Percentiles rank a stretch among this genome's conserved stretches.
Conservation (phyloP, 2,888 invertebrate species). For the Watsonalla cultraria region DNA sequence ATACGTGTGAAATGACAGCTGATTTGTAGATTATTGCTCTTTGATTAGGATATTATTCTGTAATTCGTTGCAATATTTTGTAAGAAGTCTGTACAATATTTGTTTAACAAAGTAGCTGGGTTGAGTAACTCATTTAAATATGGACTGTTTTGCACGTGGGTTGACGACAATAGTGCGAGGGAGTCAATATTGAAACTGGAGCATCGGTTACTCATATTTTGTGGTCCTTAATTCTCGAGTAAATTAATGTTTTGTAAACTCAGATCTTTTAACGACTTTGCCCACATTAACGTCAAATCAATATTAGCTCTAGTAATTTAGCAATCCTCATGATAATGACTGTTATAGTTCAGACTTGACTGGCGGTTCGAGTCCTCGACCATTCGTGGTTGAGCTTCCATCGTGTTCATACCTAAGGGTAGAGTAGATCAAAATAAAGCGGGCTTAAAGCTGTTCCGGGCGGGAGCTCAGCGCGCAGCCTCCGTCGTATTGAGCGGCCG, state of each 20-base stretch:
- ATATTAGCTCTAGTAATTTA: conserved; percentile 17
- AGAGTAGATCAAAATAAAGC: conserved; percentile 20
- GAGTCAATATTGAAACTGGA: not conserved
- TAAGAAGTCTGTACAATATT: too few relatives aligned
- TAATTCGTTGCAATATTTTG: too few relatives aligned
- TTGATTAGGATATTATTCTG: too few relatives aligned
- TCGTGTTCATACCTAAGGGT: conserved; percentile 10
- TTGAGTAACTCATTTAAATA: not conserved
- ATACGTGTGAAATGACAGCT: too few relatives aligned
- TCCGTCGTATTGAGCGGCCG: conserved; percentile 64
- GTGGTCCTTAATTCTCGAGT: too few relatives aligned
- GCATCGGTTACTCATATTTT: not conserved
- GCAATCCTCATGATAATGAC: conserved; percentile 14
- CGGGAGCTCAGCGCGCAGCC: conserved; percentile 57
- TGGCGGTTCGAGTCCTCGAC: conserved; percentile 13
- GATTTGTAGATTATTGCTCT: too few relatives aligned
- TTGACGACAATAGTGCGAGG: not conserved
- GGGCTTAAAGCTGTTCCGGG: conserved; percentile 35
- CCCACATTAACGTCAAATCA: conserved; percentile 13
- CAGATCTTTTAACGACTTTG: too few relatives aligned
- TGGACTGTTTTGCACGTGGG: not conserved
- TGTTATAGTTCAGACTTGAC: conserved; percentile 10
- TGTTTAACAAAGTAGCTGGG: not conserved
- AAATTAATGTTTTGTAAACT: too few relatives aligned
- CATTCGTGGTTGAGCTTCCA: conserved; percentile 17